Conservation (phyloP, 2,888 invertebrate species). For the Aleiodes testaceus region DNA sequence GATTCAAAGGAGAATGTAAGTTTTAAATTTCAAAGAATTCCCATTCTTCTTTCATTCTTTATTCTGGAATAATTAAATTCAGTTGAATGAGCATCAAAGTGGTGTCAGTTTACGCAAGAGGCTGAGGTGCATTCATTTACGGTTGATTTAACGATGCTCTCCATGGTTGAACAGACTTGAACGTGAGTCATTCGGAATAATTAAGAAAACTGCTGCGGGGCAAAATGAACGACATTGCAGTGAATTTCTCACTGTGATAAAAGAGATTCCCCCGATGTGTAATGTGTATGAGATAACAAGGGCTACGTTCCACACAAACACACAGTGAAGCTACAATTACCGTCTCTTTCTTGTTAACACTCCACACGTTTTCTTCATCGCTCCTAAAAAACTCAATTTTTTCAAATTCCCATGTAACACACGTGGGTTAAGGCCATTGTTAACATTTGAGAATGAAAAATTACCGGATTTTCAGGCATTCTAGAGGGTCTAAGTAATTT, state of each 20-base stretch:
- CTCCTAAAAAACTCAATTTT: neutral
- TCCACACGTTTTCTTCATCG: constrained; percentile 30
- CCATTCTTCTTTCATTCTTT: neutral
- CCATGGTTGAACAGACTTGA: neutral
- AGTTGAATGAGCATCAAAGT: constrained; percentile 1
- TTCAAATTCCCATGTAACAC: neutral
- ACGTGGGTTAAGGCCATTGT: constrained; percentile 12
- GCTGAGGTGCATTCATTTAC: neutral
- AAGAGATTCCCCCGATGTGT: neutral
- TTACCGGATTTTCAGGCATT: no score
- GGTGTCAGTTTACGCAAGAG: neutral
- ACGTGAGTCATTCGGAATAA: constrained; percentile 13
- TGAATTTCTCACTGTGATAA: neutral
- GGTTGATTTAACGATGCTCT: constrained; percentile 14
- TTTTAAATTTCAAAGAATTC: constrained; percentile 3
- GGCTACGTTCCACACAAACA: neutral
- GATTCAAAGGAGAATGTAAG: constrained; percentile 27
- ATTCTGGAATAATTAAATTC: constrained; percentile 7
- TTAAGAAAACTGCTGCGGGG: neutral
- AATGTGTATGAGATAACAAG: constrained; percentile 17
- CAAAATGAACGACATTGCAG: neutral
- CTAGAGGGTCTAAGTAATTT: no score
- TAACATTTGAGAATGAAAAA: neutral
- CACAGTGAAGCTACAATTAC: neutral
- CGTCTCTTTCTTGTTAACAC: constrained; percentile 20